A percentile compares a stretch with the other conserved stretches of the same genome.
Conservation (phyloP, 2,113 vertebrate species). For the Catharus minimus region DNA sequence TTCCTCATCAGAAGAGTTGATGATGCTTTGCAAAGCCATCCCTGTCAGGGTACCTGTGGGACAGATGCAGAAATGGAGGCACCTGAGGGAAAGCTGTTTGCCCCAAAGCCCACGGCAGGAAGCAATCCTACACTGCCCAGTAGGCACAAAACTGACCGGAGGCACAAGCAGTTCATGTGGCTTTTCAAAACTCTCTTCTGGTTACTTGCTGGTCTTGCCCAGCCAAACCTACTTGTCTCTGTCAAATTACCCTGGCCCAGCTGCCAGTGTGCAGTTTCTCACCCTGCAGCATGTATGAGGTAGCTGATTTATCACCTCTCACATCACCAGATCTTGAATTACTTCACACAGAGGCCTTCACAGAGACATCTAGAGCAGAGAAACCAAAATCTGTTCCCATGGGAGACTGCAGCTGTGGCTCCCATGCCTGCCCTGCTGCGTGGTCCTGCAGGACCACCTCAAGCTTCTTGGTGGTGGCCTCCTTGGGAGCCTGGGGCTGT, state of each 20-base stretch:
- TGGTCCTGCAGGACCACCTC: not conserved
- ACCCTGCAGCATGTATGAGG: not conserved
- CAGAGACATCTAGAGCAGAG: not conserved
- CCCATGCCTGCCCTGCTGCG: not conserved
- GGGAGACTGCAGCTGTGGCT: not conserved
- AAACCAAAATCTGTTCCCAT: not conserved
- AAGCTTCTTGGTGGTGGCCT: not conserved
- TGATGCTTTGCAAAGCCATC: not conserved
- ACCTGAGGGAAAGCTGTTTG: not conserved
- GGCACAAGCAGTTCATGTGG: not conserved
- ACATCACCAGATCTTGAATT: slow-evolving; percentile 23
- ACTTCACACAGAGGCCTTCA: not conserved
- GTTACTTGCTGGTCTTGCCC: not conserved
- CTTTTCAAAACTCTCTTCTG: not conserved
- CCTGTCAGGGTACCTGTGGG: not conserved
- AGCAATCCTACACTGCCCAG: rapidly evolving
- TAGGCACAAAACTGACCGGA: not conserved
- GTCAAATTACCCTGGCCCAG: not conserved
- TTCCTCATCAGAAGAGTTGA: not conserved
- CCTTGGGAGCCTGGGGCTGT: not conserved
- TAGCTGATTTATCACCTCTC: slow-evolving; percentile 19
- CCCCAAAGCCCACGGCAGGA: not conserved
- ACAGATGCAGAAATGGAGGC: not conserved
- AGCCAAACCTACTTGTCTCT: not conserved
- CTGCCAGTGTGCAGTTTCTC: not conserved